Percentiles rank a stretch among this genome's conserved stretches.
Conservation (phyloP, 2,888 invertebrate genomes). For the Teleiodes luculella region DNA sequence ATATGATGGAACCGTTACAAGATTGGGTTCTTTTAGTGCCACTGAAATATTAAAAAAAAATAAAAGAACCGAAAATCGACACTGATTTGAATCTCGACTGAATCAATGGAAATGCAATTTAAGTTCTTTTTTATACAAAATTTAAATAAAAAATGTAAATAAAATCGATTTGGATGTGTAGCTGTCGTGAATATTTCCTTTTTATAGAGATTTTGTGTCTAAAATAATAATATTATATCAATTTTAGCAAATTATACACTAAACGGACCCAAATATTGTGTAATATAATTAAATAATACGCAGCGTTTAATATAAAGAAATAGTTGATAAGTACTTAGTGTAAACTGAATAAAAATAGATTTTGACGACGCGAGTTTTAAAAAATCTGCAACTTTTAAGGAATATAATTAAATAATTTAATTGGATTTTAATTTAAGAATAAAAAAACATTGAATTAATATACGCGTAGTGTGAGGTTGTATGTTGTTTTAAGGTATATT, state of each 20-base stretch:
- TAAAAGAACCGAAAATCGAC: conserved; percentile 26
- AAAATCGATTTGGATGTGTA: conserved; percentile 48
- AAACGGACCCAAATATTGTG: conserved; percentile 68
- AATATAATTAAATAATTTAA: conserved; percentile 32
- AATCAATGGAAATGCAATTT: conserved; percentile 29
- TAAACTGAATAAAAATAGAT: conserved; percentile 46
- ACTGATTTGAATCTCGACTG: conserved; percentile 54
- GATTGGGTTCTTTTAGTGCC: conserved; percentile 66
- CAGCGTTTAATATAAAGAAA: conserved; percentile 48
- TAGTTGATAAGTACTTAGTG: conserved; percentile 50
- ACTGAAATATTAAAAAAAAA: conserved; percentile 23
- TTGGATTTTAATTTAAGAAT: conserved; percentile 43
- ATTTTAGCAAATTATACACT: conserved; percentile 47
- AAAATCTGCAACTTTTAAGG: conserved; percentile 29
- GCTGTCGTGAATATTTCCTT: conserved; percentile 27
- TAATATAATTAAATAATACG: conserved; percentile 35
- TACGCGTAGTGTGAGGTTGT: conserved; percentile 74
- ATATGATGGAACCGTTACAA: conserved; percentile 30
- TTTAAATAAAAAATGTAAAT: conserved; percentile 49
- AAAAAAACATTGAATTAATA: conserved; percentile 38
- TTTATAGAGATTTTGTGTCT: conserved; percentile 29
- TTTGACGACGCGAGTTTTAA: conserved; percentile 38
- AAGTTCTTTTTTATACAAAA: conserved; percentile 22
- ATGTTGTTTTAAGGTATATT: conserved; percentile 63
- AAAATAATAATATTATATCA: conserved; percentile 27